Evolutionary conservation across 2,797 vertebrate species (phyloP).

Genomic region (Podarcis lilfordi): DNA sequence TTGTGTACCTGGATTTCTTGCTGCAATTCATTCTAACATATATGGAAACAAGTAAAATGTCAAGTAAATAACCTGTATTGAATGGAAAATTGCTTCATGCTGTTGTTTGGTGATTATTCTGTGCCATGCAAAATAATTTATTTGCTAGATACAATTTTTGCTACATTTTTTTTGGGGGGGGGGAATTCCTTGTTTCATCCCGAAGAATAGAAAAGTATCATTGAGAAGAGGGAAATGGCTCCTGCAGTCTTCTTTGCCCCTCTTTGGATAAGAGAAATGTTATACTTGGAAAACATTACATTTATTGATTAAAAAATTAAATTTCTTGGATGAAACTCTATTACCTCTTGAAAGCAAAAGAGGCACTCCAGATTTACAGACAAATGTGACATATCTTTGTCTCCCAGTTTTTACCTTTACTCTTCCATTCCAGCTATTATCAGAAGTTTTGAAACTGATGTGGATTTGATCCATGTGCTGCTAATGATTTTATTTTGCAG

Average conservation of each 20-base stretch:
- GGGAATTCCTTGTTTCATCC: slow-evolving; percentile 10
- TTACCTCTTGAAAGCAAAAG: slow-evolving; percentile 2
- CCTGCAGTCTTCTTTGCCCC: not conserved
- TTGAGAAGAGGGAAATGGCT: slow-evolving; percentile 14
- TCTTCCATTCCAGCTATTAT: not conserved
- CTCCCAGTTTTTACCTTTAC: slow-evolving; percentile 8
- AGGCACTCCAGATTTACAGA: not conserved
- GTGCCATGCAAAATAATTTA: slow-evolving; percentile 45
- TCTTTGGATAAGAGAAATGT: slow-evolving; percentile 12
- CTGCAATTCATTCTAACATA: slow-evolving; percentile 21
- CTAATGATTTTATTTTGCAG: slow-evolving; percentile 31
- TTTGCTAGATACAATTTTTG: slow-evolving; percentile 30
- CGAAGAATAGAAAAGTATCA: not conserved
- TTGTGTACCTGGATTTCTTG: not conserved
- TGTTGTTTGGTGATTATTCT: slow-evolving; percentile 38
- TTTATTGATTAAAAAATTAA: slow-evolving; percentile 18
- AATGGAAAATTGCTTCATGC: slow-evolving; percentile 49
- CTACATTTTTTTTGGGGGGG: not conserved
- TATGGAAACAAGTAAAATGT: slow-evolving; percentile 52
- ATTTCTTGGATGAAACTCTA: slow-evolving; percentile 1
- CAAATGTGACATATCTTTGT: slow-evolving; percentile 24
- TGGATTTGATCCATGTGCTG: slow-evolving; percentile 47
- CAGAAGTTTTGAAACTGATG: slow-evolving; percentile 28
- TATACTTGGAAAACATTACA: not conserved
- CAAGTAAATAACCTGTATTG: slow-evolving; percentile 43